A percentile compares a stretch with the other conserved stretches of the same genome.
phyloP scores from a whole-genome alignment of 2,888 invertebrate genomes.

The Drosophila dives region DNA sequence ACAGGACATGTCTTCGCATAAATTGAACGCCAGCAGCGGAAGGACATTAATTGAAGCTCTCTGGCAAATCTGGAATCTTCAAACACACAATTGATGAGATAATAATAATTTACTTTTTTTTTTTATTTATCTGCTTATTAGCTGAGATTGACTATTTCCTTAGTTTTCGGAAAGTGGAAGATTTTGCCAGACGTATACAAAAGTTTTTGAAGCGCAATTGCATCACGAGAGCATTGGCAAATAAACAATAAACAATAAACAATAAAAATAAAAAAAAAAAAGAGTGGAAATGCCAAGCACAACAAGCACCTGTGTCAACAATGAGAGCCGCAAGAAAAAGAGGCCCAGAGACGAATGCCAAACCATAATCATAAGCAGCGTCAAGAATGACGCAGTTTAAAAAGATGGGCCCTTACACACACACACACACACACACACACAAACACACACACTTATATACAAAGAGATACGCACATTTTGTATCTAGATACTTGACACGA shows the following conservation, averaged over 20 bases:
- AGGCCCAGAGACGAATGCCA: slow-evolving; percentile 41
- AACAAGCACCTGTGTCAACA: slow-evolving; percentile 82
- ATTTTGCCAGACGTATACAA: not conserved
- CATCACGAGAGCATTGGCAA: slow-evolving; percentile 65
- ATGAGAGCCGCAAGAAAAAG: slow-evolving; percentile 50
- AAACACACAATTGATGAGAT: slow-evolving; percentile 19
- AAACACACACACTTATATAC: slow-evolving; percentile 7
- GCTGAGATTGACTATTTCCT: not conserved
- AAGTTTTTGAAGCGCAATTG: slow-evolving; percentile 51
- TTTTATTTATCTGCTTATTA: not conserved
- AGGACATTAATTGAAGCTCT: slow-evolving; percentile 71
- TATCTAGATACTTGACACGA: slow-evolving; percentile 77
- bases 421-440: slow-evolving; percentile 11
- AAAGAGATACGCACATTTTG: slow-evolving; percentile 39
- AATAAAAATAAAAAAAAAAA: slow-evolving; percentile 32
- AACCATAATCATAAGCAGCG: slow-evolving; percentile 54
- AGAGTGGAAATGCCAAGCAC: slow-evolving; percentile 15
- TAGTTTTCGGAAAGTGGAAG: not conserved
- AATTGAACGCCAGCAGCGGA: slow-evolving; percentile 73
- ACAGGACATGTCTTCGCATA: slow-evolving; percentile 79
- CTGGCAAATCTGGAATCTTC: slow-evolving; percentile 22
- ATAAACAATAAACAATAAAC: slow-evolving; percentile 34
- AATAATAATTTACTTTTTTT: slow-evolving; percentile 13
- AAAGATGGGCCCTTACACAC: slow-evolving; percentile 49
- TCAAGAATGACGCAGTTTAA: slow-evolving; percentile 56